These are phyloP conservation scores for Peromyscus nudipes DNA, from an alignment of 2,797 vertebrate species.

Conservation along the genomic window DNA sequence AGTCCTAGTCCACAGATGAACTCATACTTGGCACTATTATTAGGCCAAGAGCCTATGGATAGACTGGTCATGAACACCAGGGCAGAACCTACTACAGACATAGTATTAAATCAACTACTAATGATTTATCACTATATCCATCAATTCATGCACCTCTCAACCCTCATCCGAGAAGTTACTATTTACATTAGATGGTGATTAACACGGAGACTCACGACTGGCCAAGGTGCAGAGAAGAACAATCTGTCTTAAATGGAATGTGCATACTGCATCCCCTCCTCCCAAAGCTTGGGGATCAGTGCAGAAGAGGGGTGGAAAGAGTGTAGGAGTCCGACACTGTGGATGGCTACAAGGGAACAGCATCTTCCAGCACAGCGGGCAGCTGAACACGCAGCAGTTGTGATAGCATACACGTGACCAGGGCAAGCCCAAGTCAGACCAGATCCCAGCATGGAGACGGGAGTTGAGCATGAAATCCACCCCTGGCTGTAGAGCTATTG, in stretches of 20 bases:
- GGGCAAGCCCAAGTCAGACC: neutral
- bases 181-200: neutral
- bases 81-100: neutral
- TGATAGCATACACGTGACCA: neutral
- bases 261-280: neutral
- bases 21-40: neutral
- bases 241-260: neutral
- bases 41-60: neutral
- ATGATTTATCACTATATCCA: neutral
- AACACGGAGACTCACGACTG: neutral
- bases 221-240: neutral
- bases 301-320: neutral
- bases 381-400: neutral
- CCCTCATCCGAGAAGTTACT: neutral
- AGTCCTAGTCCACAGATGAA: neutral
- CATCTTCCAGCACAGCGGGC: neutral
- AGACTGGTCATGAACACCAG: neutral
- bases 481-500: neutral
- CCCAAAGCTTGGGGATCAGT: neutral
- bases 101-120: neutral
- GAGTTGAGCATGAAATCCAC: neutral
- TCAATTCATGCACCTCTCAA: neutral
- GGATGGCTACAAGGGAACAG: neutral
- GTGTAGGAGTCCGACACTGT: no score
- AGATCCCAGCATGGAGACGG: neutral